Base-by-base conservation (phyloP, 2,888 invertebrate species). In the Cynaeus angustus region DNA sequence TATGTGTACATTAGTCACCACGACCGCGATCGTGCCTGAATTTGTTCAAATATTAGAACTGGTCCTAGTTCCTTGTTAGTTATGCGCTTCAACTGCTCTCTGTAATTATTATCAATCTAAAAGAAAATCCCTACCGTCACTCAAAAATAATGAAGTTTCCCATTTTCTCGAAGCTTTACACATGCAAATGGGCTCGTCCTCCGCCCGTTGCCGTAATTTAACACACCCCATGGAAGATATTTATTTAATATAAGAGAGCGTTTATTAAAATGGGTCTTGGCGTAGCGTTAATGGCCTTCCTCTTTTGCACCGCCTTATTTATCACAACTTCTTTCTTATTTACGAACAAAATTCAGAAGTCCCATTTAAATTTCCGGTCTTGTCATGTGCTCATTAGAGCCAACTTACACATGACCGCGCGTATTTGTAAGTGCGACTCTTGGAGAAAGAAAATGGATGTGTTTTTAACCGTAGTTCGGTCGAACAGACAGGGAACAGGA, bases 111-210 rank as follows among this genome's bases (percentile, higher is more conserved):
- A 58, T 58, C 56, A 43, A 43, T 55, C 43, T 16, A 14, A 33
- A 66, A 66, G 64, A 64, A 61, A 64, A 53, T 66, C 65, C 65
- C 21, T 28, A 53, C 38, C 66, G 50, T 66, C 56, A 58, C 58
- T 66, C 50, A 58, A 67, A 72, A 72, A 70, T 72, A 72, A 72
- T 70, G 70, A 72, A 72, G 66, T 70, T 68, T 72, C 56, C 68
- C 52, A 64, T 72, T 66, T 69, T 59, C 33, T 33, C 59, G 65
- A 41, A 64, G 67, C 72, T 72, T 72, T 72, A 66, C 72, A 72
- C 72, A 72, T 72, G 72, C 72, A 72, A 72, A 72, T 72, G 65
- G 43, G 53, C 65, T 14, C 58, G 45, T 43, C 38, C 50, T 58
- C 45, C 33, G 37, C 26, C 45, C 45, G 41, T 43, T 28, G 41